Evolutionary conservation across 2,888 invertebrate species (phyloP).

Genomic region (Temnothorax unifasciatus): DNA sequence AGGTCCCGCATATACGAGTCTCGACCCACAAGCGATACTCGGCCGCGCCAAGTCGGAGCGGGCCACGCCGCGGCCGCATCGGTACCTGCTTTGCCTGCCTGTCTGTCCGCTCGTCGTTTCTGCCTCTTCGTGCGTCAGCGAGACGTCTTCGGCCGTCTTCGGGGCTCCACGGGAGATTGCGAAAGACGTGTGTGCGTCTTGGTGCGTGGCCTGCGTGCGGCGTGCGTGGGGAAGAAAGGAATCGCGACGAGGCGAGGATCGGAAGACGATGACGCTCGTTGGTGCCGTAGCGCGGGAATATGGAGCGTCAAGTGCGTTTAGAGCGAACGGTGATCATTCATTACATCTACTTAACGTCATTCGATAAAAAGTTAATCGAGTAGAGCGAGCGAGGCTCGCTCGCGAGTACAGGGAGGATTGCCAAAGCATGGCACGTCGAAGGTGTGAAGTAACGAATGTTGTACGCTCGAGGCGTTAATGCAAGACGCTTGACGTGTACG

Average conservation of each 20-base stretch:
- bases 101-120: background rate
- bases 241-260: constrained; percentile 12
- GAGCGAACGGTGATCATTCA: background rate
- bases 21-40: constrained; percentile 79
- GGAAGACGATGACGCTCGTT: constrained; percentile 24
- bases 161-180: constrained; percentile 1
- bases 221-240: background rate
- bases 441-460: constrained; percentile 28
- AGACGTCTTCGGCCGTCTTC: constrained; percentile 26
- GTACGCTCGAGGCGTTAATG: constrained; percentile 1
- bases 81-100: constrained; percentile 31
- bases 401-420: background rate
- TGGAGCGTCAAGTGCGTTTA: constrained; percentile 38
- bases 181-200: background rate
- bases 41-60: constrained; percentile 77
- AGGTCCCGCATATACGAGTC: constrained; percentile 83
- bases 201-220: constrained; percentile 29
- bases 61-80: constrained; percentile 73
- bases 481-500: constrained; percentile 25
- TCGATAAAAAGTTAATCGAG: background rate
- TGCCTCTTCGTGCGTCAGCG: constrained; percentile 35
- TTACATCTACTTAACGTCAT: background rate
- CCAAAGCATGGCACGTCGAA: constrained; percentile 3
- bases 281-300: constrained; percentile 15
- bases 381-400: background rate